These are phyloP conservation scores for Halocaridina rubra DNA, from an alignment of 2,888 invertebrate species.

Conservation along the genomic window DNA sequence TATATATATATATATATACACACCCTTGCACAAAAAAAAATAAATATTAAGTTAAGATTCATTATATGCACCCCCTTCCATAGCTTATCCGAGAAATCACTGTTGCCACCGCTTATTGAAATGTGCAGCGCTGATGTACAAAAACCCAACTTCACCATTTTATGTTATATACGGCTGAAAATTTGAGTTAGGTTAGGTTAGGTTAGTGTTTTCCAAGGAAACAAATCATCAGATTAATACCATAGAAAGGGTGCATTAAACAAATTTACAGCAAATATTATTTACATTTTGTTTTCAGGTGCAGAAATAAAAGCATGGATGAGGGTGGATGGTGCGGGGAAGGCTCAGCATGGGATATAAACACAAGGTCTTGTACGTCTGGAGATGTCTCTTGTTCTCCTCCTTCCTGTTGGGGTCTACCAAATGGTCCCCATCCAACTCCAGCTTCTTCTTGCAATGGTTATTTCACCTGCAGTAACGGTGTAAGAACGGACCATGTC, in stretches of 20 bases:
- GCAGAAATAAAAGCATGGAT: conserved; percentile 29
- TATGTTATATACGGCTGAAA: no score
- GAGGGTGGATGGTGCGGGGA: conserved; percentile 39
- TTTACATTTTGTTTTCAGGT: conserved; percentile 30
- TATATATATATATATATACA: background rate
- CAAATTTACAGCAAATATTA: background rate
- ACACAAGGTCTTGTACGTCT: conserved; percentile 56
- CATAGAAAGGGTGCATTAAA: background rate
- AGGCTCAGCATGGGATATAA: conserved; percentile 47
- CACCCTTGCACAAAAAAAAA: background rate
- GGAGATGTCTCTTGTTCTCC: conserved; percentile 50
- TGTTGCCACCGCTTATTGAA: background rate
- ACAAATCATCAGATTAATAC: background rate
- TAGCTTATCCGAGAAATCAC: no score
- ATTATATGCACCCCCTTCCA: no score
- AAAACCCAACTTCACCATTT: background rate
- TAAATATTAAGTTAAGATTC: background rate
- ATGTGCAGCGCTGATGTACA: background rate
- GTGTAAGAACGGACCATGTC: conserved; percentile 56
- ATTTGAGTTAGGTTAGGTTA: no score
- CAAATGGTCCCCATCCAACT: conserved; percentile 56
- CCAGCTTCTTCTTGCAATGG: conserved; percentile 59
- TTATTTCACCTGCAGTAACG: conserved; percentile 57
- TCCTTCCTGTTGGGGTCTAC: conserved; percentile 58
- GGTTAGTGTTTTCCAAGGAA: background rate